These are phyloP conservation scores for Neofelis nebulosa DNA, from an alignment of 2,113 vertebrate genomes.

Conservation along the genomic window DNA sequence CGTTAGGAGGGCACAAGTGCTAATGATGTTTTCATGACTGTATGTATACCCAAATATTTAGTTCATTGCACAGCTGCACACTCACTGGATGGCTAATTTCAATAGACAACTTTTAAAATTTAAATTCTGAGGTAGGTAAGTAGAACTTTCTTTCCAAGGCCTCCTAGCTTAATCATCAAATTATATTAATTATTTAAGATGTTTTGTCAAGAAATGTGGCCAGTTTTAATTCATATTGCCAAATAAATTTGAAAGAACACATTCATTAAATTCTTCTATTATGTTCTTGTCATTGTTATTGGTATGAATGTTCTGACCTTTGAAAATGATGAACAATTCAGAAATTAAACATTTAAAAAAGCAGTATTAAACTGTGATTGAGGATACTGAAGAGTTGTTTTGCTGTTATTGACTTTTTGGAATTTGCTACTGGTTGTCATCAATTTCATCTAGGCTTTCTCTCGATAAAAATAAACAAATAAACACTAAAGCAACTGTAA, in stretches of 20 bases:
- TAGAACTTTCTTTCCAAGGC: neutral
- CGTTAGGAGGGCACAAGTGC: neutral
- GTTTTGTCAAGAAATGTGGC: constrained; percentile 9
- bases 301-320: constrained; percentile 66
- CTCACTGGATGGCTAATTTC: neutral
- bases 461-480: constrained; percentile 48
- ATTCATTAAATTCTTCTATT: constrained; percentile 68
- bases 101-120: neutral
- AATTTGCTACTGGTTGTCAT: neutral
- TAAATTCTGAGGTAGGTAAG: constrained; percentile 38
- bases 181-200: constrained; percentile 58
- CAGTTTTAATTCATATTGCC: constrained; percentile 58
- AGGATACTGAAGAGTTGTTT: constrained; percentile 24
- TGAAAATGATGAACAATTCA: constrained; percentile 63
- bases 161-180: neutral
- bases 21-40: neutral
- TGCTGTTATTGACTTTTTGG: constrained; percentile 32
- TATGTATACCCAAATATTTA: constrained; percentile 19
- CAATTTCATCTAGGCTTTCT: neutral
- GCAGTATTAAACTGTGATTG: constrained; percentile 31
- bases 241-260: constrained; percentile 69
- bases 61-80: neutral
- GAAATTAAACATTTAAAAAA: constrained; percentile 57
- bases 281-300: constrained; percentile 61
- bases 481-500: neutral